These are phyloP conservation scores for Tetraneura akinire DNA, from an alignment of 1,140 invertebrate genomes.

Conservation along the genomic window DNA sequence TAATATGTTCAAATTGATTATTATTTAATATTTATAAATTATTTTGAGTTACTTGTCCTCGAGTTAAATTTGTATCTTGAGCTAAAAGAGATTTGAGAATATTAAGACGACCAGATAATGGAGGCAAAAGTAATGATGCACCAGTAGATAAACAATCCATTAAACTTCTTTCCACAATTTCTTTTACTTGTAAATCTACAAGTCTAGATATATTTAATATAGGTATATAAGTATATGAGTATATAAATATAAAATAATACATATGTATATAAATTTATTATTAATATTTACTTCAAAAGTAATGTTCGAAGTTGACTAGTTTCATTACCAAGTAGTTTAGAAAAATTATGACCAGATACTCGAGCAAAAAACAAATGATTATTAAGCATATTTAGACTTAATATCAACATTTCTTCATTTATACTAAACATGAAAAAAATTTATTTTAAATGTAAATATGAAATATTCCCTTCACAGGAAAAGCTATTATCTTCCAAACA, in stretches of 20 bases:
- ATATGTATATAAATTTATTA: not conserved
- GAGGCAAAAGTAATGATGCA: conserved; percentile 65
- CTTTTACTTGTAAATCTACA: conserved; percentile 65
- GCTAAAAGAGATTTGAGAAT: conserved; percentile 65
- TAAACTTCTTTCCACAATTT: conserved; percentile 63
- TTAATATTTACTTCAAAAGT: conserved; percentile 59
- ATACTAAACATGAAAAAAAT: too few relatives aligned
- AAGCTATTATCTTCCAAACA: too few relatives aligned
- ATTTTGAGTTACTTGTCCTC: conserved; percentile 64
- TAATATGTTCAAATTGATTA: too few relatives aligned
- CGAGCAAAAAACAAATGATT: conserved; percentile 66
- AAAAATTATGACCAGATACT: conserved; percentile 60
- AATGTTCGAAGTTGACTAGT: conserved; percentile 64
- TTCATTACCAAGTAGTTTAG: conserved; percentile 62
- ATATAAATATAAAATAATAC: not conserved
- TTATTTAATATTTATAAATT: not conserved
- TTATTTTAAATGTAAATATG: too few relatives aligned
- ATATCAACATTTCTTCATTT: conserved; percentile 65
- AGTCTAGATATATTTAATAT: conserved; percentile 58
- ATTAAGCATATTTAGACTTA: conserved; percentile 65
- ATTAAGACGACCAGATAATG: conserved; percentile 65
- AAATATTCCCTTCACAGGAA: too few relatives aligned
- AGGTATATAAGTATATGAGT: too few relatives aligned
- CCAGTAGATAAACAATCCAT: conserved; percentile 65
- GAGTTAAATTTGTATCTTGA: conserved; percentile 63